Conservation (phyloP, 2,113 vertebrate species). For the Danionella cerebrum region DNA sequence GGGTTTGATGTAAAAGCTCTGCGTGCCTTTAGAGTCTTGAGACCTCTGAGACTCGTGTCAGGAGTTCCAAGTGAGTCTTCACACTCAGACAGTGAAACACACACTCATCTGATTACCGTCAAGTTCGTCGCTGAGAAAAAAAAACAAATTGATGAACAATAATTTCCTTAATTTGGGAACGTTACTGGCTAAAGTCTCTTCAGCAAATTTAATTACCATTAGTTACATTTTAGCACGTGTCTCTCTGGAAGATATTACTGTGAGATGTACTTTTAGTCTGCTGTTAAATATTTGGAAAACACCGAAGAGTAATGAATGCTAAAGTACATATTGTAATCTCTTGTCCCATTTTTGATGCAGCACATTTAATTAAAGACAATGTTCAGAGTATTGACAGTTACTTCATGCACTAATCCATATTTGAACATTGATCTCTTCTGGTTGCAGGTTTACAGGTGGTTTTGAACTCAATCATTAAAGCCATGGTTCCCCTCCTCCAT, state of each 20-base stretch:
- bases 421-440: background rate
- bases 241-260: background rate
- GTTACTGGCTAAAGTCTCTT: too few species aligned
- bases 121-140: background rate
- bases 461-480: slow-evolving; percentile 99
- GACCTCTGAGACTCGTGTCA: slow-evolving; percentile 90
- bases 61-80: slow-evolving; percentile 93
- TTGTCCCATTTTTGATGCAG: too few species aligned
- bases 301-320: background rate
- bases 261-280: background rate
- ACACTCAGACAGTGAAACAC: background rate
- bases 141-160: background rate
- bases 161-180: background rate
- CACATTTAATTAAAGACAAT: background rate
- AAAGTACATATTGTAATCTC: background rate
- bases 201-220: too few species aligned
- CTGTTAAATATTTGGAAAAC: background rate
- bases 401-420: too few species aligned
- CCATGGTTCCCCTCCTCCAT: slow-evolving; percentile 97
- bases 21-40: slow-evolving; percentile 90
- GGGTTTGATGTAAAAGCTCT: slow-evolving; percentile 97
- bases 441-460: slow-evolving; percentile 94
- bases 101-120: slow-evolving; percentile 4
- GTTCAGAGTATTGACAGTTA: background rate
- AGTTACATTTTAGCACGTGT: background rate